Conservation (phyloP, 2,888 invertebrate species). For the Physocephala rufipes region DNA sequence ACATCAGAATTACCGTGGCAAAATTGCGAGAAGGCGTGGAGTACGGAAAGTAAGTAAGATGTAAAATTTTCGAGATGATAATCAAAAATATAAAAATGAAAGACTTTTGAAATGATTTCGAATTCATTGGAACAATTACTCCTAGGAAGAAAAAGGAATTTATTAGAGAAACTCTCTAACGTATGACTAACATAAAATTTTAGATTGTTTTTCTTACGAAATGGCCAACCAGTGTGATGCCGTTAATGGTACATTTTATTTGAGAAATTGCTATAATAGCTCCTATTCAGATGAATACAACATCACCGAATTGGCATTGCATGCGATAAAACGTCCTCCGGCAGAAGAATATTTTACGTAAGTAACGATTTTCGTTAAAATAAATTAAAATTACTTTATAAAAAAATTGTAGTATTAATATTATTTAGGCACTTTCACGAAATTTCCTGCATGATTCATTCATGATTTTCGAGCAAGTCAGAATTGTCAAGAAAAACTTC, state of each 20-base stretch:
- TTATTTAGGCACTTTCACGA: background rate
- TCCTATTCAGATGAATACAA: slow-evolving; percentile 69
- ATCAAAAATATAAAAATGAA: no score
- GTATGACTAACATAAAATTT: background rate
- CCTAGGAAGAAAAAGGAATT: no score
- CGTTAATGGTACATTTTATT: slow-evolving; percentile 73
- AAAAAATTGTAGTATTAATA: background rate
- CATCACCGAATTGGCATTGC: slow-evolving; percentile 69
- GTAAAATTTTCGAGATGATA: slow-evolving; percentile 63
- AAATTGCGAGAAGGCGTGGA: slow-evolving; percentile 77
- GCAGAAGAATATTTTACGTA: slow-evolving; percentile 80
- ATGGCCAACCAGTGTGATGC: slow-evolving; percentile 72
- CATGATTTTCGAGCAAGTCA: no score
- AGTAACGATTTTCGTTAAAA: slow-evolving; percentile 51
- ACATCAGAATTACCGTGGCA: slow-evolving; percentile 76
- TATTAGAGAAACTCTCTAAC: no score
- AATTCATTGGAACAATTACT: no score
- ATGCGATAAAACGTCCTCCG: slow-evolving; percentile 72
- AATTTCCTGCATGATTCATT: background rate
- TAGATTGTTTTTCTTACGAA: slow-evolving; percentile 76
- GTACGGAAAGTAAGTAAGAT: slow-evolving; percentile 71
- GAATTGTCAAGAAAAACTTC: no score
- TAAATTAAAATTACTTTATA: background rate
- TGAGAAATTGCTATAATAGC: slow-evolving; percentile 72
- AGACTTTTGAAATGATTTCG: no score